Percentiles rank a stretch among this genome's conserved stretches.
These are phyloP conservation scores for Okamejei kenojei DNA, from an alignment of 2,797 vertebrate species.

Conservation along the genomic window DNA sequence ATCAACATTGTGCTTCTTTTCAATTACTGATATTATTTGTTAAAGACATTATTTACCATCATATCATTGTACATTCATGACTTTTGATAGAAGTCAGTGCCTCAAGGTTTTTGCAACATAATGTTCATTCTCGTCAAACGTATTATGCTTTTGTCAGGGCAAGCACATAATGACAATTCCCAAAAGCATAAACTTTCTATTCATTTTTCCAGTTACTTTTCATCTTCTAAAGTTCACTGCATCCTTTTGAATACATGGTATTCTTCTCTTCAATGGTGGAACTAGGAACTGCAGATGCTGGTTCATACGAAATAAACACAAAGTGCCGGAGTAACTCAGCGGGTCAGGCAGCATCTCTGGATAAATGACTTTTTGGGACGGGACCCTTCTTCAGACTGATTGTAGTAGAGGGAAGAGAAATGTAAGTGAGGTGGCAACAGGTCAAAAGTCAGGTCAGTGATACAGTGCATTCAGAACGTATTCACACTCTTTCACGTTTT, in stretches of 20 bases:
- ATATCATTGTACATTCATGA: background rate
- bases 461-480: no score
- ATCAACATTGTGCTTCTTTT: background rate
- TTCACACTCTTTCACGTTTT: no score
- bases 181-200: background rate
- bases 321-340: no score
- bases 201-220: background rate
- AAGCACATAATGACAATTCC: background rate
- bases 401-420: no score
- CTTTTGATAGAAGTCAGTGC: background rate
- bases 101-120: conserved; percentile 12
- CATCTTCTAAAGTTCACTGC: background rate
- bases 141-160: background rate
- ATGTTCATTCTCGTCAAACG: background rate
- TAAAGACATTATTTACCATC: background rate
- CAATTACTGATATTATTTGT: background rate
- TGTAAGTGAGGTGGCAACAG: no score
- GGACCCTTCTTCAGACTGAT: no score
- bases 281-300: no score
- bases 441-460: no score
- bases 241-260: background rate
- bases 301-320: no score
- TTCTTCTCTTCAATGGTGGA: background rate
- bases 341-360: no score
- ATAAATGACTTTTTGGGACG: no score